Conservation (phyloP, 2,888 invertebrate genomes). For the Troides oblongomaculatus region DNA sequence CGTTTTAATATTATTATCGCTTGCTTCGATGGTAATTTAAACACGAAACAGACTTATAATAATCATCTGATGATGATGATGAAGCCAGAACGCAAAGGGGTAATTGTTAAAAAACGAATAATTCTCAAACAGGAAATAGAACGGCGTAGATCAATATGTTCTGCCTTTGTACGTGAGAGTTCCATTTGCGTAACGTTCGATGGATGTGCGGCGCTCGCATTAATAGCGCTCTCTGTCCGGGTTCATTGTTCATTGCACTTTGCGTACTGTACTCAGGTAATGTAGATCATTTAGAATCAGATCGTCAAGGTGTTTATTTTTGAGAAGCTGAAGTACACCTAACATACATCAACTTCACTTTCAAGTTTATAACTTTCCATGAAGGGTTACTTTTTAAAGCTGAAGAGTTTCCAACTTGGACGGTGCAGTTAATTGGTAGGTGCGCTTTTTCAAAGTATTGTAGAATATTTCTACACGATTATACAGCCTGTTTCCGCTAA, state of each 20-base stretch:
- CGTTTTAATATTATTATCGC: too few species aligned
- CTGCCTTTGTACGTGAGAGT: constrained; percentile 31
- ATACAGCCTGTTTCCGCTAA: too few species aligned
- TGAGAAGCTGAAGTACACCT: not conserved
- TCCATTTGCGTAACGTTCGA: constrained; percentile 44
- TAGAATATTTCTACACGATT: too few species aligned
- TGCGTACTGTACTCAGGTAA: constrained; percentile 1
- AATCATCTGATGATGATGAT: not conserved
- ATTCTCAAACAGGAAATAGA: constrained; percentile 11
- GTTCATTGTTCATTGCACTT: constrained; percentile 32
- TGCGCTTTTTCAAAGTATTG: too few species aligned
- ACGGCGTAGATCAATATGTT: constrained; percentile 37
- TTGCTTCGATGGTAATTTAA: too few species aligned
- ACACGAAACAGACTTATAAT: not conserved
- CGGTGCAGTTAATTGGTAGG: too few species aligned
- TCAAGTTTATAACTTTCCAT: too few species aligned
- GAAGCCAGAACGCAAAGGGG: not conserved
- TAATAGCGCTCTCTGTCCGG: constrained; percentile 44
- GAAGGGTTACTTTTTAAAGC: too few species aligned
- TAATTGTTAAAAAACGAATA: not conserved
- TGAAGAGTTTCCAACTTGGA: too few species aligned
- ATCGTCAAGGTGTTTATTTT: not conserved
- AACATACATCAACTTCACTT: too few species aligned
- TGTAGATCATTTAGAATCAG: not conserved
- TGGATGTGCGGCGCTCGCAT: constrained; percentile 42